Evolutionary conservation across 2,888 invertebrate species (phyloP).

Genomic region (Drosophila seclusa): DNA sequence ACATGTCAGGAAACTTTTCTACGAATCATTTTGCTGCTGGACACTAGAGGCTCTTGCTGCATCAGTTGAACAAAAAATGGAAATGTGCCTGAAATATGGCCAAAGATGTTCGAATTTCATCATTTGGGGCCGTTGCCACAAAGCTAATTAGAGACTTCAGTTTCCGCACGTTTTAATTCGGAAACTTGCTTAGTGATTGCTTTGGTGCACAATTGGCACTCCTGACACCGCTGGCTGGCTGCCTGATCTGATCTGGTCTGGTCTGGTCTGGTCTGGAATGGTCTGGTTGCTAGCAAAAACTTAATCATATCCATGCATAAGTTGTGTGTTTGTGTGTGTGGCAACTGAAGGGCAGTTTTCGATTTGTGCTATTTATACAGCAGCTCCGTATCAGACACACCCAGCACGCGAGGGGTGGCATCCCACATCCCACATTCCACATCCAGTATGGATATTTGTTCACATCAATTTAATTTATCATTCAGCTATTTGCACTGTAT

Average conservation of each 20-base stretch:
- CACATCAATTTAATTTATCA: slow-evolving; percentile 76
- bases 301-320: slow-evolving; percentile 63
- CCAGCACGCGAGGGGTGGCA: neutral
- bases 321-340: neutral
- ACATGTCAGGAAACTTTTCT: neutral
- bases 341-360: slow-evolving; percentile 30
- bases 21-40: neutral
- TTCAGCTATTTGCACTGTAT: slow-evolving; percentile 51
- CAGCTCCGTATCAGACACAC: slow-evolving; percentile 7
- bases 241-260: no score
- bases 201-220: slow-evolving; percentile 16
- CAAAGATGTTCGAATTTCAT: slow-evolving; percentile 12
- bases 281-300: slow-evolving; percentile 52
- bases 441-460: slow-evolving; percentile 2
- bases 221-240: neutral
- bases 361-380: slow-evolving; percentile 56
- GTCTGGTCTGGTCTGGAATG: neutral
- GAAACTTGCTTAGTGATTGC: slow-evolving; percentile 64
- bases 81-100: slow-evolving; percentile 10
- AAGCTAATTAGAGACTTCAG: slow-evolving; percentile 72
- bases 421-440: neutral
- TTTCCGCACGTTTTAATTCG: slow-evolving; percentile 74
- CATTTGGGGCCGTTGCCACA: slow-evolving; percentile 49
- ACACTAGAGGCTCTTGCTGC: neutral
- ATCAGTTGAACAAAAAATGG: slow-evolving; percentile 8